Evolutionary conservation across 1,140 invertebrate genomes (phyloP).

Genomic region (Melanaphis sacchari): DNA sequence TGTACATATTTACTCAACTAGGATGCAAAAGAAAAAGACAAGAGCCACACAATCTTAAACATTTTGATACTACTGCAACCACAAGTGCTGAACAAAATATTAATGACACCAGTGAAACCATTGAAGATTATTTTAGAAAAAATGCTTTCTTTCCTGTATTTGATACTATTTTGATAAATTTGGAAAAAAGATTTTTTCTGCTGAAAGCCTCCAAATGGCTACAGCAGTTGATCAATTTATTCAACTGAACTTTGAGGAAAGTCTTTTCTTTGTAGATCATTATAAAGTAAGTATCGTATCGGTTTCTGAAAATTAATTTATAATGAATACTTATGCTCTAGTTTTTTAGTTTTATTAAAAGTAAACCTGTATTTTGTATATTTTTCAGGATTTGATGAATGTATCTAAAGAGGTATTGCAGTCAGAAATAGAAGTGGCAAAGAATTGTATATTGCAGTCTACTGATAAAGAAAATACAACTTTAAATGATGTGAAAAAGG

Average conservation of each 20-base stretch:
- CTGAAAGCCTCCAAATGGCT: not conserved
- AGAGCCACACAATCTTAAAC: not conserved
- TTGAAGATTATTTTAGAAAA: not conserved
- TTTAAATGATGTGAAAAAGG: not conserved
- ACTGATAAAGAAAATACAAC: not conserved
- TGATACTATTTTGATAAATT: not conserved
- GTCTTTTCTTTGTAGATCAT: not conserved
- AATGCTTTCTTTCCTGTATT: not conserved
- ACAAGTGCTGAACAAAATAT: not conserved
- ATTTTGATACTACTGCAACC: not conserved
- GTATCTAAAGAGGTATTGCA: not conserved
- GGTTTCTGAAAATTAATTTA: not conserved
- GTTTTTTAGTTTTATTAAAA: not conserved
- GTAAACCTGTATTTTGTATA: not conserved
- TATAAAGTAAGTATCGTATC: not conserved
- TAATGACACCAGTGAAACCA: not conserved
- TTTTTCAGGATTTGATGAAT: slow-evolving; percentile 16
- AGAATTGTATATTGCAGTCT: not conserved
- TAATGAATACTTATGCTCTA: not conserved
- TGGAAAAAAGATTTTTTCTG: not conserved
- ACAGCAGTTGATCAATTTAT: not conserved
- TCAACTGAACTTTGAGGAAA: slow-evolving; percentile 8
- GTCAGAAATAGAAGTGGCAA: not conserved
- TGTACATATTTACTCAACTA: slow-evolving; percentile 13
- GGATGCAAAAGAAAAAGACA: slow-evolving; percentile 21